Evolutionary conservation across 2,888 invertebrate genomes (phyloP).

Genomic region (Electrophaes corylata): DNA sequence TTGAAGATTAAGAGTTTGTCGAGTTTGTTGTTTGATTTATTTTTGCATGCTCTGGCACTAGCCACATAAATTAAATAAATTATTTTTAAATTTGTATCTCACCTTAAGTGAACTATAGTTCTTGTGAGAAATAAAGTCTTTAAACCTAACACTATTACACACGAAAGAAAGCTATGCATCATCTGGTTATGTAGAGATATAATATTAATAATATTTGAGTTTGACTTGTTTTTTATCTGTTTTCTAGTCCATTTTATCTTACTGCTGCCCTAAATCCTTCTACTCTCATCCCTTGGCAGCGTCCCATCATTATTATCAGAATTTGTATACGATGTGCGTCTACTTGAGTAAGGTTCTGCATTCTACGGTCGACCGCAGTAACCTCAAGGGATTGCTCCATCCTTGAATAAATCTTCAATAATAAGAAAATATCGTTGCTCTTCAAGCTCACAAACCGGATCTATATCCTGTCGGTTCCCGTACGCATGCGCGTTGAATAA

Average conservation of each 20-base stretch:
- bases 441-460: slow-evolving; percentile 64
- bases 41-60: too few relatives aligned
- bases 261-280: background rate
- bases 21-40: too few relatives aligned
- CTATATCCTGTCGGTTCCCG: slow-evolving; percentile 73
- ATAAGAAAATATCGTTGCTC: slow-evolving; percentile 22
- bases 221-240: background rate
- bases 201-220: too few relatives aligned
- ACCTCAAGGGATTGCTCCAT: slow-evolving; percentile 9
- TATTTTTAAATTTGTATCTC: too few relatives aligned
- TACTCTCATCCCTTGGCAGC: background rate
- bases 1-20: too few relatives aligned
- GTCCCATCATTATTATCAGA: background rate
- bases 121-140: too few relatives aligned
- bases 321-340: background rate
- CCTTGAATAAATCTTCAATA: slow-evolving; percentile 22
- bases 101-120: too few relatives aligned
- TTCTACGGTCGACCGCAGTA: slow-evolving; percentile 6
- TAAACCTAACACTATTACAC: too few relatives aligned
- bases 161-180: too few relatives aligned
- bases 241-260: background rate
- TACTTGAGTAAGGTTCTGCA: slow-evolving; percentile 1
- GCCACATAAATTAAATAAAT: too few relatives aligned
- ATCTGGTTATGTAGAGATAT: too few relatives aligned
- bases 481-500: slow-evolving; percentile 61